Base-by-base conservation (phyloP, 2,888 invertebrate genomes). In the Caenorhabditis wallacei region DNA sequence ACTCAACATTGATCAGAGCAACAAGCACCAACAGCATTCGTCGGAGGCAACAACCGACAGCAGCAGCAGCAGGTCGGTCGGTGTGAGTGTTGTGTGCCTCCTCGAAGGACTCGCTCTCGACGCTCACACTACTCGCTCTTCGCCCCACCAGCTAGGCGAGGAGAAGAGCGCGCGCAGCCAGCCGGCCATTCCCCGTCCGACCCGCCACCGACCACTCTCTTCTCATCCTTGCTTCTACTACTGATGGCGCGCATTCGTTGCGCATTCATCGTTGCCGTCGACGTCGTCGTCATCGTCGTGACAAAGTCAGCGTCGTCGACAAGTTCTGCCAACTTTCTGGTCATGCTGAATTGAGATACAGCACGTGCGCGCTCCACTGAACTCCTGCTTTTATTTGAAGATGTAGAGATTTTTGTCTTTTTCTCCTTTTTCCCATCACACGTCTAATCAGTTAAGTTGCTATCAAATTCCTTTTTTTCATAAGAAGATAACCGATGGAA, bases 31-130 rank as follows among this genome's bases (percentile, higher is more conserved):
- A 66, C 53, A 51, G 54, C 63, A 63, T 54, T 74, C 74, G 63
- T 74, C 74, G 74, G 74, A 56, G 64, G 56, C 53, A 63, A 53
- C 66, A 66, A 51, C 66, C 66, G 66, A 66, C 66, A 66, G 66
- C 64, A 64, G 74, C 64, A 64, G 74, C 74, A 54, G 54, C 63
- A 46, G 63, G 64, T 66, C 66, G 56, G 74, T 53, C 64, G 56
- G 54, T 56, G 74, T 74, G 74, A 64, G 74, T 74, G 74, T 74
- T 74, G 74, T 74, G 74, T 74, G 74, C 64, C 63, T 74, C 72
- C 37, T 66, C 66, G 66, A 66, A 66, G 66, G 64, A 64, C 54
- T 63, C 72, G 72, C 72, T 74, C 74, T 53, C 72, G 74, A 74
- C 74, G 74, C 74, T 74, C 74, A 74, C 66, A 66, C 64, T 64